Evolutionary conservation across 2,888 invertebrate genomes (phyloP).

Genomic region (Eledona agricola): DNA sequence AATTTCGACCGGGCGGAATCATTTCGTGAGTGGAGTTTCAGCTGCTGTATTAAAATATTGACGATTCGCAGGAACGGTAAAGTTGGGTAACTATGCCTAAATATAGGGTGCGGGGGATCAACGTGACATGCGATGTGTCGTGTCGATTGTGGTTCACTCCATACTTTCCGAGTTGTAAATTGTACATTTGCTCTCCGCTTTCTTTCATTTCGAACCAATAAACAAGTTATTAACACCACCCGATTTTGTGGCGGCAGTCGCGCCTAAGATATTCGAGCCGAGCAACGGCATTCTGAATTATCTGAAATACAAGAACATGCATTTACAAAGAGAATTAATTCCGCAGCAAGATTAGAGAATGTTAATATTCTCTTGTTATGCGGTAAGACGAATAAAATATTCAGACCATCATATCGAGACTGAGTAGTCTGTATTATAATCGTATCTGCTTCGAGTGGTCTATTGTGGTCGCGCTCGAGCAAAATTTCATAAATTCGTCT

Average conservation of each 20-base stretch:
- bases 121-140: slow-evolving; percentile 50
- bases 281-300: slow-evolving; percentile 40
- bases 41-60: slow-evolving; percentile 38
- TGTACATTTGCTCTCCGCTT: slow-evolving; percentile 17
- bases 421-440: slow-evolving; percentile 45
- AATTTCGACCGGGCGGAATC: slow-evolving; percentile 7
- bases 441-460: slow-evolving; percentile 43
- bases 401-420: slow-evolving; percentile 49
- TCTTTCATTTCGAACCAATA: slow-evolving; percentile 16
- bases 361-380: slow-evolving; percentile 49
- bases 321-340: slow-evolving; percentile 51
- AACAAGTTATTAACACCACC: slow-evolving; percentile 22
- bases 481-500: slow-evolving; percentile 46
- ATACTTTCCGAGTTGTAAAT: slow-evolving; percentile 28
- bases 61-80: slow-evolving; percentile 31
- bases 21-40: slow-evolving; percentile 36
- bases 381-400: slow-evolving; percentile 50
- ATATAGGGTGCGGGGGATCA: slow-evolving; percentile 40
- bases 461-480: slow-evolving; percentile 40
- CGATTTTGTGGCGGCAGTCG: slow-evolving; percentile 14
- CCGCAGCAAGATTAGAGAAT: slow-evolving; percentile 47
- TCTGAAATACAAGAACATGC: slow-evolving; percentile 43
- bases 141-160: slow-evolving; percentile 37
- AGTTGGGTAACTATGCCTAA: slow-evolving; percentile 43
- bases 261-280: slow-evolving; percentile 38